Evolutionary conservation across 2,797 vertebrate genomes (phyloP).

Genomic region (Takifugu ocellatus): DNA sequence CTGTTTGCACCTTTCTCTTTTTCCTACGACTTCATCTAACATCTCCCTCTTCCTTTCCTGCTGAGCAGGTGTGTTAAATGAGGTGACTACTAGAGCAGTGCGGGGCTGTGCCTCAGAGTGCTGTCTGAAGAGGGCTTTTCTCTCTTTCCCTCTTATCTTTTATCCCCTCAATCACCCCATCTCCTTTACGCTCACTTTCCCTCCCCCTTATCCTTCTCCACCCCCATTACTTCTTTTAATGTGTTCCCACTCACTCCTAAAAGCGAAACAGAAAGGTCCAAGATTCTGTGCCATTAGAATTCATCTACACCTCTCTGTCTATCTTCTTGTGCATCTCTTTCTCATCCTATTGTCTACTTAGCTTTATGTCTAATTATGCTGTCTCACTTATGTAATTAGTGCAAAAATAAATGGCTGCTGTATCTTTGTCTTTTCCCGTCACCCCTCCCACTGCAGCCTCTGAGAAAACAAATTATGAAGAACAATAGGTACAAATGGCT

Average conservation of each 20-base stretch:
- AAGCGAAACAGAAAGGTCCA: constrained; percentile 48
- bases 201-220: constrained; percentile 50
- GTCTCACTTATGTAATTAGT: constrained; percentile 77
- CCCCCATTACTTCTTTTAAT: constrained; percentile 53
- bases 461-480: constrained; percentile 75
- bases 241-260: constrained; percentile 42
- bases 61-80: constrained; percentile 71
- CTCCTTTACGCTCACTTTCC: constrained; percentile 48
- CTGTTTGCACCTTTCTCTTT: constrained; percentile 52
- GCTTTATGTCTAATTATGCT: constrained; percentile 75
- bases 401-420: constrained; percentile 70
- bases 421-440: constrained; percentile 50
- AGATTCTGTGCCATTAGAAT: constrained; percentile 48
- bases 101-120: constrained; percentile 67
- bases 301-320: constrained; percentile 52
- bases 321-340: constrained; percentile 49
- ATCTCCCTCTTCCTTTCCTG: constrained; percentile 50
- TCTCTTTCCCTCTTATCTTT: constrained; percentile 63
- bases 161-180: constrained; percentile 55
- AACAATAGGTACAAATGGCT: constrained; percentile 79
- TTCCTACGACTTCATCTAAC: constrained; percentile 47
- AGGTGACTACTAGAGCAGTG: constrained; percentile 58
- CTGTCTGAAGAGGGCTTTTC: constrained; percentile 67
- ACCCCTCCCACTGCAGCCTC: constrained; percentile 58
- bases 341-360: constrained; percentile 67